Conservation (phyloP, 2,797 vertebrate species). For the Eutrigla gurnardus region DNA sequence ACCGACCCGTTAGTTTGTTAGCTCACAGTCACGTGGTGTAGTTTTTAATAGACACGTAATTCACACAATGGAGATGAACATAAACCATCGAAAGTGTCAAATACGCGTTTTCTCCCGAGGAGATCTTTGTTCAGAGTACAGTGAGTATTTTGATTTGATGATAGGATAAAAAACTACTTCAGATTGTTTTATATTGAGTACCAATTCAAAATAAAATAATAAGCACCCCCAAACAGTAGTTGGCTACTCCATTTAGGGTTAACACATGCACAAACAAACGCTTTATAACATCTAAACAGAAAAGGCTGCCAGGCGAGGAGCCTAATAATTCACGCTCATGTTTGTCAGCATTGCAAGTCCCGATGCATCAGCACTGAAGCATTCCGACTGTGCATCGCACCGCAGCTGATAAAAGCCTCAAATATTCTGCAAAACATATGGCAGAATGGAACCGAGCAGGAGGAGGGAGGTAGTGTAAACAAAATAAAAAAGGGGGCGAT, state of each 20-base stretch:
- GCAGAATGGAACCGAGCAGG: slow-evolving; percentile 49
- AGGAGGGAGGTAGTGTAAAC: slow-evolving; percentile 41
- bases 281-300: slow-evolving; percentile 31
- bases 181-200: background rate
- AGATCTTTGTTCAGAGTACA: background rate
- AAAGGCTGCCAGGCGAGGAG: slow-evolving; percentile 21
- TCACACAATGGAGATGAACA: slow-evolving; percentile 1
- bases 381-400: slow-evolving; percentile 48
- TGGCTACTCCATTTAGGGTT: slow-evolving; percentile 5
- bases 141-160: slow-evolving; percentile 4
- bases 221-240: background rate
- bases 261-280: background rate
- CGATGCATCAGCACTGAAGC: slow-evolving; percentile 32
- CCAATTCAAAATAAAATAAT: background rate
- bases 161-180: slow-evolving; percentile 1
- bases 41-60: slow-evolving; percentile 28
- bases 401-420: slow-evolving; percentile 46
- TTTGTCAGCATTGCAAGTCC: slow-evolving; percentile 39
- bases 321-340: slow-evolving; percentile 27
- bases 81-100: too few species aligned
- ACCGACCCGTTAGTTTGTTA: slow-evolving; percentile 20
- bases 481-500: slow-evolving; percentile 38
- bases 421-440: slow-evolving; percentile 52
- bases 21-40: slow-evolving; percentile 21
- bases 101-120: background rate